These are phyloP conservation scores for Rhagium mordax DNA, from an alignment of 2,888 invertebrate species.

Conservation along the genomic window DNA sequence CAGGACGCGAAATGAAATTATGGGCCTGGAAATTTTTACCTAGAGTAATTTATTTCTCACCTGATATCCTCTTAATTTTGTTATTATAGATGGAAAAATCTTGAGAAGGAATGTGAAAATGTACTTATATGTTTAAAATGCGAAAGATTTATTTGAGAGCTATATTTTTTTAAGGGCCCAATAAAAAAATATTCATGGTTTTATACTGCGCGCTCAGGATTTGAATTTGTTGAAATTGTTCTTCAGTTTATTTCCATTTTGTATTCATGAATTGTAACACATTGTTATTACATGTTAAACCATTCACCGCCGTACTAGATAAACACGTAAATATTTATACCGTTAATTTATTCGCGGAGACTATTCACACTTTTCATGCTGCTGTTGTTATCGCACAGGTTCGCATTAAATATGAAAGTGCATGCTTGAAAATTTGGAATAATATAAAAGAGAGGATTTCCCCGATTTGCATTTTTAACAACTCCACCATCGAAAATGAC, in stretches of 20 bases:
- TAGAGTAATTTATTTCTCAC: background rate
- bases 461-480: constrained; percentile 27
- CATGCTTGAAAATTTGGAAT: background rate
- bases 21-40: background rate
- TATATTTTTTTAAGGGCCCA: no score
- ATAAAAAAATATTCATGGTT: no score
- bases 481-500: constrained; percentile 3
- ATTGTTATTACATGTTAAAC: no score
- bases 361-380: background rate
- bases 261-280: no score
- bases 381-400: background rate
- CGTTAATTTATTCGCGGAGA: constrained; percentile 7
- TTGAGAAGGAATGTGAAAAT: no score
- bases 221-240: no score
- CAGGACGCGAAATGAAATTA: background rate
- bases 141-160: no score
- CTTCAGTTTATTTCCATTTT: no score
- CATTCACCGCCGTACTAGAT: background rate
- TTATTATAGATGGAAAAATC: no score
- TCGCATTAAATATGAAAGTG: background rate
- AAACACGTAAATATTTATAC: background rate
- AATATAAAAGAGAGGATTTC: constrained; percentile 22
- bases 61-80: no score
- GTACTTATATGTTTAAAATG: no score
- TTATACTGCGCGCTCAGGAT: no score